Evolutionary conservation across 2,888 invertebrate genomes (phyloP).

Genomic region (Calliopum simillimum): DNA sequence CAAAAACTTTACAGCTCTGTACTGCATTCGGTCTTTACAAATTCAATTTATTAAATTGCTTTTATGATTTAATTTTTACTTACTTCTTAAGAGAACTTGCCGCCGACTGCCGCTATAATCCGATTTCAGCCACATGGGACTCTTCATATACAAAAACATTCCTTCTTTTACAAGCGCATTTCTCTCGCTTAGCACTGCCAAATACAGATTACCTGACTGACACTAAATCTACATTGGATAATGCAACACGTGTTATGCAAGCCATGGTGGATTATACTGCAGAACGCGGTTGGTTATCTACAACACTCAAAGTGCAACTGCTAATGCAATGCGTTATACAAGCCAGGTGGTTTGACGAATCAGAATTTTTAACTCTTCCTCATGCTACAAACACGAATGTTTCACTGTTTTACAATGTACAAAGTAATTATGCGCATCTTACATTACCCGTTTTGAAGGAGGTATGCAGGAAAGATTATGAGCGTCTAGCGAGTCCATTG

Average conservation of each 20-base stretch:
- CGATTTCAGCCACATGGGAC: slow-evolving; percentile 81
- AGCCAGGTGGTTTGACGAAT: slow-evolving; percentile 86
- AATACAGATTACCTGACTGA: slow-evolving; percentile 96
- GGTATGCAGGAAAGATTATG: slow-evolving; percentile 70
- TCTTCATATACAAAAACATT: slow-evolving; percentile 95
- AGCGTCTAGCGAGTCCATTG: slow-evolving; percentile 73
- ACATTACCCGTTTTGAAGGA: slow-evolving; percentile 63
- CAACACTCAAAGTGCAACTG: slow-evolving; percentile 81
- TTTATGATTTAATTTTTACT: slow-evolving; percentile 6
- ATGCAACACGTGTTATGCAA: slow-evolving; percentile 94
- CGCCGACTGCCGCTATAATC: slow-evolving; percentile 78
- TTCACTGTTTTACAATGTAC: slow-evolving; percentile 71
- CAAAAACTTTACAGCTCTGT: no score
- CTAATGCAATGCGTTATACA: slow-evolving; percentile 92
- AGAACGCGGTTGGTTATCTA: slow-evolving; percentile 89
- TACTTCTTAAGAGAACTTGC: slow-evolving; percentile 79
- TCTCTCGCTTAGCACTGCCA: slow-evolving; percentile 84
- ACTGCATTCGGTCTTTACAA: not conserved
- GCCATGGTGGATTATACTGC: slow-evolving; percentile 96
- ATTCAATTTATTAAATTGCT: slow-evolving; percentile 4
- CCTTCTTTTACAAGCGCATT: slow-evolving; percentile 93
- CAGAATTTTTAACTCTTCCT: slow-evolving; percentile 82
- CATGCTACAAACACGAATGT: slow-evolving; percentile 77
- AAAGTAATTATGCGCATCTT: slow-evolving; percentile 51
- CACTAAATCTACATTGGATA: slow-evolving; percentile 96